Evolutionary conservation across 2,888 invertebrate genomes (phyloP).

Genomic region (Capitulum mitella): DNA sequence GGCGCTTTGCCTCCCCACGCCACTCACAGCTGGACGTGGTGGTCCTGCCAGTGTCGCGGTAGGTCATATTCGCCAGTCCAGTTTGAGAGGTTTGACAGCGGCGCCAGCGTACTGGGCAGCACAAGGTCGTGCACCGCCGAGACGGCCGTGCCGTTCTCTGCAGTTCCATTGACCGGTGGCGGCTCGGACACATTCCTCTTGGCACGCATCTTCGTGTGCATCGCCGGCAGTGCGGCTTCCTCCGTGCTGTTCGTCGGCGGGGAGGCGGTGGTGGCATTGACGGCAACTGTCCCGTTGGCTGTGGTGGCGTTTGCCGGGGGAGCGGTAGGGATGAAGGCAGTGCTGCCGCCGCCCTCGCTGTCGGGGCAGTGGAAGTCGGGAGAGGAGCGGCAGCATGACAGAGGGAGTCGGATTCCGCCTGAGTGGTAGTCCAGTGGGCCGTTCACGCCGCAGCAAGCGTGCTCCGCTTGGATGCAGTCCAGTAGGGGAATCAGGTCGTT

Average conservation of each 20-base stretch:
- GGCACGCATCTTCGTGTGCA: too few species aligned
- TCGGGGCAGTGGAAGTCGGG: not conserved
- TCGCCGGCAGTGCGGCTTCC: not conserved
- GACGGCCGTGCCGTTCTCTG: not conserved
- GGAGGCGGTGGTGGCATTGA: not conserved
- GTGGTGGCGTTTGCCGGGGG: not conserved
- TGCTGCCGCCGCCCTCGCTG: not conserved
- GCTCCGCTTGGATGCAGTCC: not conserved
- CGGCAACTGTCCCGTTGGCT: not conserved
- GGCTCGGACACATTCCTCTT: not conserved
- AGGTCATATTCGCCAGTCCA: not conserved
- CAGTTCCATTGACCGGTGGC: not conserved
- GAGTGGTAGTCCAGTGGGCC: not conserved
- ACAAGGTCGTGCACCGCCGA: not conserved
- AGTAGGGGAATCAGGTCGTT: not conserved
- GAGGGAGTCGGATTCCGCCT: not conserved
- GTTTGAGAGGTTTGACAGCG: not conserved
- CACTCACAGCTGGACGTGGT: constrained; percentile 1
- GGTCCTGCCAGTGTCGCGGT: not conserved
- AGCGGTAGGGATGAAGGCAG: not conserved
- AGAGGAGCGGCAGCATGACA: not conserved
- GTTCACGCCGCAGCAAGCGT: not conserved
- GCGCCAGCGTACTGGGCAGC: too few species aligned
- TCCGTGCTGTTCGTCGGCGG: not conserved
- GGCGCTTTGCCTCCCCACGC: not conserved